Evolutionary conservation across 2,113 vertebrate genomes (phyloP).

Genomic region (Brienomyrus brachyistius): DNA sequence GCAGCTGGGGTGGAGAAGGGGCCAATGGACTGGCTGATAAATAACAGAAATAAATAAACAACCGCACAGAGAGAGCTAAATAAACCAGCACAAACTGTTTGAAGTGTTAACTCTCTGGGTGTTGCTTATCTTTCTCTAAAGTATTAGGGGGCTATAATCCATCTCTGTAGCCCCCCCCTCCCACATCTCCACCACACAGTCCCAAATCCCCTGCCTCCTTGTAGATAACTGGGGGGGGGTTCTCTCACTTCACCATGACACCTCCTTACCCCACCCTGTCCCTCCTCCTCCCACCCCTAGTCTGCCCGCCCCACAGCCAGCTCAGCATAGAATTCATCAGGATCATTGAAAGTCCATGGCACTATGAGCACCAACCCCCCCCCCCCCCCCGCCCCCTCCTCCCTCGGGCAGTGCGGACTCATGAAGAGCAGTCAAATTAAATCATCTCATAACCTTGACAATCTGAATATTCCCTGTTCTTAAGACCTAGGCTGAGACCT

Average conservation of each 20-base stretch:
- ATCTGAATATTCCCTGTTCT: background rate
- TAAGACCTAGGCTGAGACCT: background rate
- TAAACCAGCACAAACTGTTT: slow-evolving; percentile 34
- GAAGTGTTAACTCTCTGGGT: slow-evolving; percentile 35
- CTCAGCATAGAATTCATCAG: background rate
- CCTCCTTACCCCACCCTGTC: background rate
- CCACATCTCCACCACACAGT: background rate
- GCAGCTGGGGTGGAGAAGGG: slow-evolving; percentile 15
- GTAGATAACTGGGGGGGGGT: slow-evolving; percentile 29
- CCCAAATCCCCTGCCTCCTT: slow-evolving; percentile 33
- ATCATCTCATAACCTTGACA: background rate
- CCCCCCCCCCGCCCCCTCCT: background rate
- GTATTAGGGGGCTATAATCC: slow-evolving; percentile 40
- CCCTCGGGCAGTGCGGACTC: background rate
- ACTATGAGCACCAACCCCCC: background rate
- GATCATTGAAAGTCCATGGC: background rate
- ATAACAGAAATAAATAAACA: slow-evolving; percentile 24
- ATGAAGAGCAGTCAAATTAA: background rate
- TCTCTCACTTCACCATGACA: slow-evolving; percentile 21
- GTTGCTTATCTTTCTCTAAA: slow-evolving; percentile 32
- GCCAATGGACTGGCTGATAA: slow-evolving; percentile 18
- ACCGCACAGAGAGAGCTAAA: slow-evolving; percentile 20
- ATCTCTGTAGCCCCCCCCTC: slow-evolving; percentile 29
- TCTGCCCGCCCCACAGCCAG: background rate
- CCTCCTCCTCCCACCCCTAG: background rate